phyloP scores from a whole-genome alignment of 2,797 vertebrate genomes.

The Pitangus sulphuratus region DNA sequence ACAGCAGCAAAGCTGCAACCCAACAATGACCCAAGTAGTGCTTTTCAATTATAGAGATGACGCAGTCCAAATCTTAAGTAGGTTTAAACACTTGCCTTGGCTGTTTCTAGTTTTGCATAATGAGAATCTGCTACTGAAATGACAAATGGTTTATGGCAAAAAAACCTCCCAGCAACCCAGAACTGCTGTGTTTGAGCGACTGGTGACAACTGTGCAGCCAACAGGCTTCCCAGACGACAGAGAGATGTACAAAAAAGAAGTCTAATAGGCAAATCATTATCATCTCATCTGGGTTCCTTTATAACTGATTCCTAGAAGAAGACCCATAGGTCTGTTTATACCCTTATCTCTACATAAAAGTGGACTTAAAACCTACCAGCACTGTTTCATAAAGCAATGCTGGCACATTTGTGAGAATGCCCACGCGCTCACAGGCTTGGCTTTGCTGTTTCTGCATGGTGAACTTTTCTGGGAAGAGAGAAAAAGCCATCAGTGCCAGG shows the following conservation, averaged over 20 bases:
- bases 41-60: neutral
- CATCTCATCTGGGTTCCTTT: neutral
- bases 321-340: neutral
- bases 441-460: neutral
- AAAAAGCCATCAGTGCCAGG: neutral
- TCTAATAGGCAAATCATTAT: neutral
- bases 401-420: neutral
- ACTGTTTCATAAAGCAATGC: neutral
- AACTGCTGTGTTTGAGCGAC: neutral
- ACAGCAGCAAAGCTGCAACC: neutral
- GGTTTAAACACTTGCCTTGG: slow-evolving; percentile 19
- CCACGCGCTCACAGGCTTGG: neutral
- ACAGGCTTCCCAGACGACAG: neutral
- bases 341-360: neutral
- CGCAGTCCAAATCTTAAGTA: neutral
- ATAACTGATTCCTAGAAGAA: neutral
- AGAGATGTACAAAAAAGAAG: neutral
- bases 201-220: neutral
- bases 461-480: neutral
- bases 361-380: neutral
- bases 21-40: neutral
- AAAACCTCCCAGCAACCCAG: neutral
- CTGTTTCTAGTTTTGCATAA: slow-evolving; percentile 1
- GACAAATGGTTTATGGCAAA: neutral
- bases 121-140: slow-evolving; percentile 16